Conservation (phyloP, 2,888 invertebrate species). For the Carcina quercana region DNA sequence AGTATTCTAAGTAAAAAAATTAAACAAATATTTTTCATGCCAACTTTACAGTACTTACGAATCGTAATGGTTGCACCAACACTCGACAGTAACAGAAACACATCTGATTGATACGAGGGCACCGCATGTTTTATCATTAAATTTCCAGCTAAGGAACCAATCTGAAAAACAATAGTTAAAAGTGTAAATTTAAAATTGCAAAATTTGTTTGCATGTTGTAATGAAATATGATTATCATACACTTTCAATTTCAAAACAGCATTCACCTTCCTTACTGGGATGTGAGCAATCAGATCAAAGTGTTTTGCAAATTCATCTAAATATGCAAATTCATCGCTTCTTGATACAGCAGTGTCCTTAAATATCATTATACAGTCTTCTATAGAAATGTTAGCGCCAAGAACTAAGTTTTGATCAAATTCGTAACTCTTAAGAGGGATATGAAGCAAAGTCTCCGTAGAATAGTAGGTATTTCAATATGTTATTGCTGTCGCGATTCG, state of each 20-base stretch:
- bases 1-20: not conserved
- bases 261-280: conserved; percentile 77
- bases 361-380: conserved; percentile 70
- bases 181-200: too few species aligned
- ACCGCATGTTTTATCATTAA: conserved; percentile 77
- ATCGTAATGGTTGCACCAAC: conserved; percentile 68
- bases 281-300: conserved; percentile 76
- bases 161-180: too few species aligned
- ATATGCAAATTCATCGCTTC: conserved; percentile 62
- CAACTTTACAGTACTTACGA: conserved; percentile 45
- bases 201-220: too few species aligned
- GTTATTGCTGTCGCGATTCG: too few species aligned
- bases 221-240: not conserved
- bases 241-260: conserved; percentile 51
- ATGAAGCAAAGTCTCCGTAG: too few species aligned
- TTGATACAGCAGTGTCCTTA: conserved; percentile 35
- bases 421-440: conserved; percentile 39
- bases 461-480: too few species aligned
- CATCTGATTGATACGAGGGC: conserved; percentile 78
- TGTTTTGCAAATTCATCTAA: conserved; percentile 71
- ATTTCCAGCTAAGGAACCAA: conserved; percentile 80
- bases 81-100: conserved; percentile 74
- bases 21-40: too few species aligned
- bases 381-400: conserved; percentile 76
- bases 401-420: conserved; percentile 49